Conservation (phyloP, 2,888 invertebrate genomes). For the Epinotia bilunana region DNA sequence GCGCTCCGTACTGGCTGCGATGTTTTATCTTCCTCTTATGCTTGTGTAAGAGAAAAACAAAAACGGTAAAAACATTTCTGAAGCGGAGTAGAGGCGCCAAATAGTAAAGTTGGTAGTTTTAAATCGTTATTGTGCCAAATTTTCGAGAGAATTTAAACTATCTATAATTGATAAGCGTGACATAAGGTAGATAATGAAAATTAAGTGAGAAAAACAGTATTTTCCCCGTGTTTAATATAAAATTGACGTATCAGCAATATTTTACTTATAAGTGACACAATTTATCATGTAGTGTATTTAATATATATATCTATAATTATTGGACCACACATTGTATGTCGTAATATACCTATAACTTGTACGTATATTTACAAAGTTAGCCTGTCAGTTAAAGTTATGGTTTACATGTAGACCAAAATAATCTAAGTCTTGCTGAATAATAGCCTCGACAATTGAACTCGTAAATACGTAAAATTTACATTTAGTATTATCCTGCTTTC, state of each 20-base stretch:
- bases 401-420: conserved; percentile 24
- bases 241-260: conserved; percentile 62
- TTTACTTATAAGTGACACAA: conserved; percentile 52
- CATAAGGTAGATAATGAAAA: conserved; percentile 47
- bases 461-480: conserved; percentile 21
- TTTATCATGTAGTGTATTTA: conserved; percentile 52
- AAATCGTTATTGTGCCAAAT: conserved; percentile 67
- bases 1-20: background rate
- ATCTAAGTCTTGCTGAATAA: conserved; percentile 12
- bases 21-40: conserved; percentile 13
- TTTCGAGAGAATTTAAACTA: conserved; percentile 78
- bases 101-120: conserved; percentile 36
- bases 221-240: conserved; percentile 60
- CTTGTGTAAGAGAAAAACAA: background rate
- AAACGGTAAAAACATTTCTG: background rate
- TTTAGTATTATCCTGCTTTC: background rate
- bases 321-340: conserved; percentile 58
- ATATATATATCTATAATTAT: conserved; percentile 51
- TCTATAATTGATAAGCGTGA: conserved; percentile 52
- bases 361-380: conserved; percentile 40
- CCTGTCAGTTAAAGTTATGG: background rate
- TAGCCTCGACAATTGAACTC: background rate
- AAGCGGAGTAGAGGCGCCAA: conserved; percentile 32
- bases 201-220: conserved; percentile 65
- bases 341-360: conserved; percentile 31